These are phyloP conservation scores for Syngnathoides biaculeatus DNA, from an alignment of 2,113 vertebrate species.

Conservation along the genomic window DNA sequence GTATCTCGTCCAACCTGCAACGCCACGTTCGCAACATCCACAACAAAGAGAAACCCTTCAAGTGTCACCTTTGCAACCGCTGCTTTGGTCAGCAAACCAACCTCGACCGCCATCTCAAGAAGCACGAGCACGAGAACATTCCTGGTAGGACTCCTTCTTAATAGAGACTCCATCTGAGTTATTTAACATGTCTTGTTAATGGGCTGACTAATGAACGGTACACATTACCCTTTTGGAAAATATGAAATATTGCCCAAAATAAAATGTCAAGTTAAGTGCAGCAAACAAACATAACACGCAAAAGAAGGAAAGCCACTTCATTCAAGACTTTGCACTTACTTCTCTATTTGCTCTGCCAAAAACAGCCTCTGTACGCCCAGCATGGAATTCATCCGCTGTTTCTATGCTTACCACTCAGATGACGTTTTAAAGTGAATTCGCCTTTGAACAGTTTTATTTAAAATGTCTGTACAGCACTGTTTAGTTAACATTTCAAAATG, in stretches of 20 bases:
- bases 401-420: constrained; percentile 9
- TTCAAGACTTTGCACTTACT: constrained; percentile 22
- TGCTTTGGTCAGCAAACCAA: constrained; percentile 99
- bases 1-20: constrained; percentile 99
- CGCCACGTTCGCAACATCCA: constrained; percentile 98
- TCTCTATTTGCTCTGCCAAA: constrained; percentile 27
- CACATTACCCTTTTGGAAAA: constrained; percentile 19
- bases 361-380: constrained; percentile 7
- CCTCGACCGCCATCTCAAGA: constrained; percentile 96
- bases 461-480: not conserved
- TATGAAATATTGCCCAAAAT: constrained; percentile 10
- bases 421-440: constrained; percentile 10
- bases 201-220: constrained; percentile 24
- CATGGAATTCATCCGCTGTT: not conserved
- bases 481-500: constrained; percentile 12
- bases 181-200: constrained; percentile 23
- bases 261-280: constrained; percentile 21
- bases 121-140: constrained; percentile 94
- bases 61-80: constrained; percentile 96
- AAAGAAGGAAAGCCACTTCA: constrained; percentile 29
- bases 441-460: constrained; percentile 6
- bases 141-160: constrained; percentile 78
- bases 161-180: constrained; percentile 12
- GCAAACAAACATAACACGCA: constrained; percentile 15
- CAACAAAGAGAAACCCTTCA: constrained; percentile 99